Evolutionary conservation across 2,888 invertebrate species (phyloP), one percentile per base, ranked within the genome.

Genomic region (Brachyptera putata): DNA sequence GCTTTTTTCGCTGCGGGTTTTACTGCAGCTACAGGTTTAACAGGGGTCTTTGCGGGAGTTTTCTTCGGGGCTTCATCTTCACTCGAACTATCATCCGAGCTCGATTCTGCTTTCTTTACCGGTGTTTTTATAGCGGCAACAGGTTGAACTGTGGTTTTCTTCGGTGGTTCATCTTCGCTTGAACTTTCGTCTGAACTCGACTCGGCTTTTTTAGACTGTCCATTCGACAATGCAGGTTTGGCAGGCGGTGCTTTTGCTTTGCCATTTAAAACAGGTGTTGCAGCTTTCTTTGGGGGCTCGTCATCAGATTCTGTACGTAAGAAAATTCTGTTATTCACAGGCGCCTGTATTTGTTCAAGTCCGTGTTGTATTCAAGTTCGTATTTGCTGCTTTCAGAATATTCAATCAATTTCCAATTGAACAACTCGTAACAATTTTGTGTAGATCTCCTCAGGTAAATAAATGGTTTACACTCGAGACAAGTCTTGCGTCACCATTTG

Each of bases 221-320:
- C 64, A 2, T n/a, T n/a, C n/a, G n/a, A n/a, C n/a, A n/a, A n/a
- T n/a, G 64, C 60, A 25, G 64, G 58, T 66, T 68, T 65, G 53
- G n/a, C 58, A 11, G 59, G 61, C 41, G 65, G 63, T 16, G 61
- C 14, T 58, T 7, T 65, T 62, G 64, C 64, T 37, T 21, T 57
- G 60, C 30, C 57, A n/a, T 60, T 46, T 43, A 9, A 14, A 56
- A 46, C 22, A 9, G 39, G 18, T 13, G 69, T 69, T 7, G 69
- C 67, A 63, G 41, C 49, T 48, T 60, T 58, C 24, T 66, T 65
- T 56, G 60, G 61, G 21, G 62, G 63, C 46, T 72, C 70, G 39
- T 72, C 71, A 41, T 73, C 71, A 0, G 69, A 66, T 57, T 64
- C 66, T 66, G 13, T n/a, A n/a, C n/a, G n/a, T n/a, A n/a, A n/a